phyloP scores from a whole-genome alignment of 92 coral and sea anemone genomes.

The Actinostola sp. region DNA sequence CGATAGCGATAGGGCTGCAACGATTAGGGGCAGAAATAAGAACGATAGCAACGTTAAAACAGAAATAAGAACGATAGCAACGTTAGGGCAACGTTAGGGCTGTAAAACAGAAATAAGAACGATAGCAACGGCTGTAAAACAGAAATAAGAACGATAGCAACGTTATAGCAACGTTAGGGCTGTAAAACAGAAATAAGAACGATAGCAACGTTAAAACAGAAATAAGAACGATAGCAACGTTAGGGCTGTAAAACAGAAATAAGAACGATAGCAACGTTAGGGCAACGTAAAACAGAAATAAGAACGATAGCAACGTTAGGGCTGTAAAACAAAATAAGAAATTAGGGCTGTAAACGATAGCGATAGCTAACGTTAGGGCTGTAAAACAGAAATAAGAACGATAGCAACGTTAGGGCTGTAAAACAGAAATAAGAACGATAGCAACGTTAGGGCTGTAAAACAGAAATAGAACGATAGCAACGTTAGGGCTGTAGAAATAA shows the following conservation, averaged over 20 bases:
- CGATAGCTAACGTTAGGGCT: conserved; percentile 69
- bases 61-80: conserved; percentile 56
- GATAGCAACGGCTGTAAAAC: conserved; percentile 60
- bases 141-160: background rate
- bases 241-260: conserved; percentile 38
- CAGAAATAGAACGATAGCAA: too few relatives aligned
- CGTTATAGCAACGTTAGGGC: conserved; percentile 64
- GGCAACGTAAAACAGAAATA: conserved; percentile 26
- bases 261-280: conserved; percentile 69
- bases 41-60: conserved; percentile 65
- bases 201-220: too few relatives aligned
- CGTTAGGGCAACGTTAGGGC: too few relatives aligned
- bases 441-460: conserved; percentile 56
- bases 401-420: conserved; percentile 61
- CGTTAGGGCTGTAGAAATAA: too few relatives aligned
- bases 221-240: conserved; percentile 72
- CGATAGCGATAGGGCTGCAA: conserved; percentile 61
- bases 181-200: conserved; percentile 1
- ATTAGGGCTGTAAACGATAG: too few relatives aligned
- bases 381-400: conserved; percentile 43
- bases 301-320: conserved; percentile 69
- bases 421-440: conserved; percentile 51
- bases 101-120: conserved; percentile 38
- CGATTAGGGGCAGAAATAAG: background rate
- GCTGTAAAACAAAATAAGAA: conserved; percentile 25